Evolutionary conservation across 2,888 invertebrate species (phyloP), one percentile per base, ranked within the genome.

Genomic region (Pristionchus maxplancki): DNA sequence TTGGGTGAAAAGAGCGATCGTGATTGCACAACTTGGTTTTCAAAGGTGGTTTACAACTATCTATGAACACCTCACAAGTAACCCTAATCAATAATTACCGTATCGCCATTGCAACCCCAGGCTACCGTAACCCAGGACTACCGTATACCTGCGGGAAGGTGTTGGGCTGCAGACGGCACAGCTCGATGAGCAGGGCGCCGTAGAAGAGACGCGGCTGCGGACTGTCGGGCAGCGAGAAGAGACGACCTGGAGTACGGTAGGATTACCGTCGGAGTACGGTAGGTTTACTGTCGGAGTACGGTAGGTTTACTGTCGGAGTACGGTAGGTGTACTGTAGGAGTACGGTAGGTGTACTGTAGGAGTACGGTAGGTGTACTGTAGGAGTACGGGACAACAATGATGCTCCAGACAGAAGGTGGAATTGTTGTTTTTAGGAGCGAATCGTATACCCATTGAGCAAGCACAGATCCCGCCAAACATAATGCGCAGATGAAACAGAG

Each of bases 141-240:
- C 82, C 31, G 67, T 48, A 24, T 96, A 96, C 88, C 96, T 98
- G 98, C 0, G 99, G 99, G 97, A 99, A 97, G 0, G 98, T 97
- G 0, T 97, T 97, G 0, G 99, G 98, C 95, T 98, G 98, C 64
- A 98, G 96, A 95, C 98, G 98, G 95, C 99, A 99, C 90, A 99
- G 95, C 95, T 99, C 99, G 94, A 99, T 98, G 90, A 99, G 96
- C 89, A 98, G 97, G 0, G 89, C 99, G 97, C 95, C 99, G 98
- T 91, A 98, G 90, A 88, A 74, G 89, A 99, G 97, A 24, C 78
- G 50, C 34, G 87, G 87, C 62, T 87, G 87, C 1, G 87, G 87
- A 20, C 64, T 62, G 31, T 87, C 58, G 28, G 87, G 87, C 1
- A 87, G 81, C 15, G 74, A 4, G 78, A 87, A 87, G 24, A 87